A percentile compares a stretch with the other conserved stretches of the same genome.
These are phyloP conservation scores for Numenius arquata DNA, from an alignment of 2,113 vertebrate genomes.

Conservation along the genomic window DNA sequence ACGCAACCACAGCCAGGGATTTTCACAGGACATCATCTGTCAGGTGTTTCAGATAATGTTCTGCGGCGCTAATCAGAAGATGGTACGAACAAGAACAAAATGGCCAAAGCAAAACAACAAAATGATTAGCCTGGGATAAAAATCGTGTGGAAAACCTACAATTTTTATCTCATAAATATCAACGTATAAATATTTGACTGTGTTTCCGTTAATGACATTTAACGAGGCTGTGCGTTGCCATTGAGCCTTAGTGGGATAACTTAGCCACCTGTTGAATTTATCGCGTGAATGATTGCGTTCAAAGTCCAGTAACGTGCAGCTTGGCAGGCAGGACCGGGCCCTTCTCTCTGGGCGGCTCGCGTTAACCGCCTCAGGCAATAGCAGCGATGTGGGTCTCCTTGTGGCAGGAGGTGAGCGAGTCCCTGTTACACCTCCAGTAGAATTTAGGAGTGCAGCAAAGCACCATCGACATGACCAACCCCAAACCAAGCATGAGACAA, in stretches of 20 bases:
- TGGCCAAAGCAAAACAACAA: background rate
- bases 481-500: conserved; percentile 42
- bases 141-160: background rate
- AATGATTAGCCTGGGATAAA: background rate
- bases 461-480: conserved; percentile 55
- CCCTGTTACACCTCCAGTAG: background rate
- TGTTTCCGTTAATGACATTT: background rate
- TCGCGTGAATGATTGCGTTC: background rate
- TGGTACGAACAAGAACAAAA: background rate
- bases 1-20: fast-evolving
- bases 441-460: conserved; percentile 67
- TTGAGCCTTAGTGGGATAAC: background rate
- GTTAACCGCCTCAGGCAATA: conserved; percentile 27
- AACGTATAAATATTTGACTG: background rate
- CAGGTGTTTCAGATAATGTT: background rate
- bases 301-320: background rate
- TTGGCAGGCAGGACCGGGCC: background rate
- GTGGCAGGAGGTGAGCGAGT: background rate
- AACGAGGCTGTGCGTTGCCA: background rate
- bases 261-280: background rate
- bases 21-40: background rate
- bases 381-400: conserved; percentile 31
- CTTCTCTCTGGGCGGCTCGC: fast-evolving
- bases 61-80: background rate
- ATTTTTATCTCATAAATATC: background rate